Base-by-base conservation (phyloP, 1,140 invertebrate genomes). In the Nephila pilipes region DNA sequence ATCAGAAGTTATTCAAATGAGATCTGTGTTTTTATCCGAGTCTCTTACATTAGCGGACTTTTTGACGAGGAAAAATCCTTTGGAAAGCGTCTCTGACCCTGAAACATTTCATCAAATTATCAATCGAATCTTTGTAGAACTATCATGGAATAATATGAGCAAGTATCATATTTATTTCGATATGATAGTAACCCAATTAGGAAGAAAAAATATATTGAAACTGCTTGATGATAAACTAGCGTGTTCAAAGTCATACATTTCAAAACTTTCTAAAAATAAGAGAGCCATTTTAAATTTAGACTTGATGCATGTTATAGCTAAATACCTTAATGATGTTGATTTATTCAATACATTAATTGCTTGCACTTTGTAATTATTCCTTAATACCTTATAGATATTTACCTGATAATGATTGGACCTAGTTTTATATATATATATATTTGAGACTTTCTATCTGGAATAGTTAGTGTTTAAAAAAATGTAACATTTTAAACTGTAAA, bases 161-260 rank as follows among this genome's bases (percentile, higher is more conserved):
- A 60, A 87, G 18, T 87, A 87, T 87, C 18, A 2, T 38, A 60
- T 60, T 36, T 87, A 87, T 54, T 10, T 25, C 22, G 85, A 60
- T 10, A 1, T 87, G 16, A 60, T 87, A 38, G 20, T 22, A 20
- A 22, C 12, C 6, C 6, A 32, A 60, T 63, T 87, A 32, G 57
- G 57, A 8, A 18, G 16, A 38, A 1, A 22, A 60, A 32, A 36
- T 36, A 36, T 87, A 54, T 81, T 55, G 46, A 55, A 14, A n/a
- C 0, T 2, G 1, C 20, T 81, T n/a, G 46, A 81, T n/a, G 16
- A 54, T 81, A n/a, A 12, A n/a, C 6, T 55, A 1, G 20, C n/a
- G 25, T 5, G 25, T 12, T n/a, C 8, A n/a, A 54, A 25, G 25
- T 0, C 20, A n/a, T 25, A 4, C 2, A n/a, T 1, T 6, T 4